Percentiles rank a stretch among this genome's conserved stretches.
Conservation (phyloP, 1,140 invertebrate genomes). For the Antheraea mylitta region DNA sequence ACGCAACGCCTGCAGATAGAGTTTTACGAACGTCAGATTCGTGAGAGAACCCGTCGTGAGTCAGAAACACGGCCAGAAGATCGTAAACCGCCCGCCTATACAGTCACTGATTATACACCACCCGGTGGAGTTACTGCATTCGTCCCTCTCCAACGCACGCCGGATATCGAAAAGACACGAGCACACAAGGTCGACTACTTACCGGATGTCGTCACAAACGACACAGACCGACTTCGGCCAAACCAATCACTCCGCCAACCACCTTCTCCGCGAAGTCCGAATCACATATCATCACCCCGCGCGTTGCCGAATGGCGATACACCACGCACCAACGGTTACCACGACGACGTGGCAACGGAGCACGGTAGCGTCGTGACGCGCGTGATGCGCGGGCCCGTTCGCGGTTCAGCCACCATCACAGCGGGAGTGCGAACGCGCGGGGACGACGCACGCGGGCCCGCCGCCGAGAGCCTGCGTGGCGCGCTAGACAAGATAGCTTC, state of each 20-base stretch:
- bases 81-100: slow-evolving; percentile 54
- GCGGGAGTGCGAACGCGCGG: slow-evolving; percentile 73
- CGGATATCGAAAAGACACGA: slow-evolving; percentile 73
- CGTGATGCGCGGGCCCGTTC: slow-evolving; percentile 83
- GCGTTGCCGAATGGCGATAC: slow-evolving; percentile 41
- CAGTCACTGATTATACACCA: slow-evolving; percentile 69
- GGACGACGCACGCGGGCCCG: slow-evolving; percentile 61
- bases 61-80: slow-evolving; percentile 33
- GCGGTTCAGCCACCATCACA: slow-evolving; percentile 81
- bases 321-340: slow-evolving; percentile 21
- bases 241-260: slow-evolving; percentile 25
- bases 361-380: slow-evolving; percentile 80
- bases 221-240: slow-evolving; percentile 22
- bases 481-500: slow-evolving; percentile 71
- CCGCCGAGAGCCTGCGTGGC: slow-evolving; percentile 76
- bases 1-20: slow-evolving; percentile 73
- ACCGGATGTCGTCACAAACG: slow-evolving; percentile 64
- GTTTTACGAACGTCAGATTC: slow-evolving; percentile 75
- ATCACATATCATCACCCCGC: slow-evolving; percentile 12
- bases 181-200: slow-evolving; percentile 72
- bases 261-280: slow-evolving; percentile 21
- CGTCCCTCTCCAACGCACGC: slow-evolving; percentile 71
- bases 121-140: slow-evolving; percentile 58
- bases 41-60: slow-evolving; percentile 55
- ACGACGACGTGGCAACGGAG: slow-evolving; percentile 64